Base-by-base conservation (phyloP, 2,888 invertebrate species). In the Tetragnatha montana region DNA sequence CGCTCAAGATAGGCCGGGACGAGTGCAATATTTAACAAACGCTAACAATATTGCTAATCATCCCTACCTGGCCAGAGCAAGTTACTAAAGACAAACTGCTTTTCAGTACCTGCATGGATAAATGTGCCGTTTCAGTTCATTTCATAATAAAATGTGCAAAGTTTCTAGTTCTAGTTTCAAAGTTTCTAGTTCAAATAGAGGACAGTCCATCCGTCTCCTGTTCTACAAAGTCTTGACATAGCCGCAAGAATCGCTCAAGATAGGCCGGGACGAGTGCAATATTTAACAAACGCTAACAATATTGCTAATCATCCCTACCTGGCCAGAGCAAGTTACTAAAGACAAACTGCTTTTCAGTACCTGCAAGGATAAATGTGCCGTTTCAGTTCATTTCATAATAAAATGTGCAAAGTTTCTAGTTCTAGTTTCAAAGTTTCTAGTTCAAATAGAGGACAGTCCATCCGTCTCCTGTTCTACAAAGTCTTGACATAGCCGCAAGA, bases 251-350 rank as follows among this genome's bases (percentile, higher is more conserved):
- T 89, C 89, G 81, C 89, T 89, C 89, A 81, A 86, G 89, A 89
- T 86, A 89, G 89, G 89, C 89, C 89, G 89, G 89, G 89, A 89
- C 89, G 89, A 89, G 89, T 89, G 89, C 89, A 89, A 89, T 89
- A 89, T 89, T 89, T 79, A 79, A 51, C 71, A n/a, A 49, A 50
- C 75, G 50, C 68, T 68, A 86, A 89, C 86, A n/a, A n/a, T n/a
- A n/a, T n/a, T n/a, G n/a, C n/a, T n/a, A n/a, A n/a, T n/a, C n/a
- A n/a, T n/a, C n/a, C n/a, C n/a, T n/a, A n/a, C n/a, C n/a, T n/a
- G n/a, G n/a, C n/a, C n/a, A n/a, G n/a, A n/a, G n/a, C n/a, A 89
- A 89, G 86, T 74, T 79, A 12, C 49, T 47, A 60, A 68, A 80
- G 82, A 88, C 87, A 21, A 81, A 82, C 82, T 81, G 74, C 78